A percentile compares a stretch with the other conserved stretches of the same genome.
Evolutionary conservation across 2,113 vertebrate genomes (phyloP).

Genomic region (Rhinolophus ferrumequinum): DNA sequence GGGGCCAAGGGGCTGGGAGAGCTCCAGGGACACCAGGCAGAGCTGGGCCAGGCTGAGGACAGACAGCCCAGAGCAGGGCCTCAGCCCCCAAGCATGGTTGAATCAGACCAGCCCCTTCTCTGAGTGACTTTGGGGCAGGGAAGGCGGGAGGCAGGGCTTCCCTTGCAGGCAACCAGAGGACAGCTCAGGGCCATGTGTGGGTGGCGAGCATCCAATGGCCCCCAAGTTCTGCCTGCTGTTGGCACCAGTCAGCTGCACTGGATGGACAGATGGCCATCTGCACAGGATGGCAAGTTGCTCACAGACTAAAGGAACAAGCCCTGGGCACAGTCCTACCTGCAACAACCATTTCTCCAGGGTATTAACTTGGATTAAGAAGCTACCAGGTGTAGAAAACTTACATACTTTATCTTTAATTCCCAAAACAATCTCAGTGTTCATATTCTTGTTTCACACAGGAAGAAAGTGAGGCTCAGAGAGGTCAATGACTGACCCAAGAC

Average conservation of each 20-base stretch:
- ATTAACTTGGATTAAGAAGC: background rate
- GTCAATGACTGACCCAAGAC: background rate
- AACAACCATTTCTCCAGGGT: background rate
- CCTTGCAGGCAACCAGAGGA: too few relatives aligned
- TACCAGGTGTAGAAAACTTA: fast-evolving
- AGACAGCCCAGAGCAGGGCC: background rate
- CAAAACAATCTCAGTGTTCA: fast-evolving
- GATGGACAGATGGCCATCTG: background rate
- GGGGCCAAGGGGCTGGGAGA: background rate
- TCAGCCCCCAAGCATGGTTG: background rate
- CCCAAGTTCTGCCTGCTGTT: background rate
- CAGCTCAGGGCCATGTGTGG: fast-evolving
- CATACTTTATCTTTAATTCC: background rate
- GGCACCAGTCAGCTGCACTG: background rate
- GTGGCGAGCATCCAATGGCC: background rate
- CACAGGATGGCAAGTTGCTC: background rate
- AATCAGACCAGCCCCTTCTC: background rate
- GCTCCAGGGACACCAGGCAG: fast-evolving
- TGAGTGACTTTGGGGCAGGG: fast-evolving
- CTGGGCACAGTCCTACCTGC: too few relatives aligned
- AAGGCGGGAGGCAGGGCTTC: background rate
- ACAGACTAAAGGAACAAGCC: background rate
- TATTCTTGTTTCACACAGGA: background rate
- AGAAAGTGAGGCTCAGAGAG: background rate
- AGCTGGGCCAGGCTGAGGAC: background rate